Conservation (phyloP, 1,140 invertebrate genomes). For the Lineus longissimus region DNA sequence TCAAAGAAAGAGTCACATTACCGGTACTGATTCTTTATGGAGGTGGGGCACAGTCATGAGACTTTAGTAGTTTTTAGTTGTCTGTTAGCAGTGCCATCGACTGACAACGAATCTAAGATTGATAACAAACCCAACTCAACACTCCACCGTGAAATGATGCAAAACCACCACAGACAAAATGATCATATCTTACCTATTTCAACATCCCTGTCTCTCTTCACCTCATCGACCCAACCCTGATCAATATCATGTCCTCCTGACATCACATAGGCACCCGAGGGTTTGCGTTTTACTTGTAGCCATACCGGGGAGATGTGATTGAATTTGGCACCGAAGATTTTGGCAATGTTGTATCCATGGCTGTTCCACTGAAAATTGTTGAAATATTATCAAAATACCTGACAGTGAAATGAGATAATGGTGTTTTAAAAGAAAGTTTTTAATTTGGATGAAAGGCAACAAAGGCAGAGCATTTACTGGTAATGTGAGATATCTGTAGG, state of each 20-base stretch:
- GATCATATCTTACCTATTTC: no score
- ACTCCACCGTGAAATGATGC: no score
- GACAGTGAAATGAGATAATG: not conserved
- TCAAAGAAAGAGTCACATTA: no score
- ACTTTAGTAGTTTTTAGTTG: no score
- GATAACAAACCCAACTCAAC: no score
- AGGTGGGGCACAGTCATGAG: no score
- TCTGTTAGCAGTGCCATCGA: no score
- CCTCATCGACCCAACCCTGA: conserved; percentile 52
- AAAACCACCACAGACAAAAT: no score
- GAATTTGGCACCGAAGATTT: conserved; percentile 84
- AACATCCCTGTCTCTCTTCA: no score
- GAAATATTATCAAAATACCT: not conserved
- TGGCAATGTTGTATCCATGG: conserved; percentile 89
- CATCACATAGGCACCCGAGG: conserved; percentile 56
- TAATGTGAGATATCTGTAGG: not conserved
- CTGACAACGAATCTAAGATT: no score
- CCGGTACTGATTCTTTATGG: no score
- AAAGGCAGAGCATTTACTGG: not conserved
- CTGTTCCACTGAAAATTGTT: conserved; percentile 82
- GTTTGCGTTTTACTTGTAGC: conserved; percentile 71
- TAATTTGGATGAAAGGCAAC: not conserved
- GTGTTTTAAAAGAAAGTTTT: conserved; percentile 1
- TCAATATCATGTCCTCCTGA: conserved; percentile 63
- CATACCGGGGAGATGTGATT: conserved; percentile 90